Conservation (phyloP, 2,797 vertebrate genomes). For the Corythornis leucogaster region DNA sequence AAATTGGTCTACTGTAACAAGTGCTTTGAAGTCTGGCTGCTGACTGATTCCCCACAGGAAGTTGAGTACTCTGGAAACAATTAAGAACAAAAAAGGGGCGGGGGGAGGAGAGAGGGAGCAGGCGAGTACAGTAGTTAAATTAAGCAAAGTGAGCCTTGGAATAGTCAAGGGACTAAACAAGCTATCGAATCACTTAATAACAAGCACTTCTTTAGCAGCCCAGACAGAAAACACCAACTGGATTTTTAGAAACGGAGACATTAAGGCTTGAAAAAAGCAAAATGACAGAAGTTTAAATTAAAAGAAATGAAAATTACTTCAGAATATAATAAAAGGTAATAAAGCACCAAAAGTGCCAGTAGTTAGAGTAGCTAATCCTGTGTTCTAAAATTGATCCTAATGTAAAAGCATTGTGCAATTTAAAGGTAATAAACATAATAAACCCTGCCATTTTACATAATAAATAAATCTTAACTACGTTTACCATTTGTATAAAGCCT, state of each 20-base stretch:
- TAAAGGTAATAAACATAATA: constrained; percentile 68
- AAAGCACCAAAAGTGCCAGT: constrained; percentile 68
- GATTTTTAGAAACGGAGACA: constrained; percentile 44
- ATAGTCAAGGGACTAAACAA: constrained; percentile 69
- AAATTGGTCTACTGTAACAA: constrained; percentile 72
- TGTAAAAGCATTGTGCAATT: constrained; percentile 66
- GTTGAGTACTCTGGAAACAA: constrained; percentile 73
- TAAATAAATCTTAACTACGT: constrained; percentile 63
- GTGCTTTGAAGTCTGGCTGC: constrained; percentile 74
- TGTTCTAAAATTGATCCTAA: constrained; percentile 71
- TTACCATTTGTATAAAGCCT: constrained; percentile 29
- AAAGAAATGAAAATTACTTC: constrained; percentile 76
- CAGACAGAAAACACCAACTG: constrained; percentile 50
- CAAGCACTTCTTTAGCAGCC: constrained; percentile 4
- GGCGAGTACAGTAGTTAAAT: constrained; percentile 69
- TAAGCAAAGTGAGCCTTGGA: constrained; percentile 60
- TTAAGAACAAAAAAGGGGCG: constrained; percentile 62
- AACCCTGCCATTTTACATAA: constrained; percentile 62
- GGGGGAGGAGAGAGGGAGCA: constrained; percentile 17
- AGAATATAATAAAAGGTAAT: constrained; percentile 70
- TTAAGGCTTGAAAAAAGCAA: constrained; percentile 36
- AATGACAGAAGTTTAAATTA: constrained; percentile 68
- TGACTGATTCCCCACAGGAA: constrained; percentile 76
- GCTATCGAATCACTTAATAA: constrained; percentile 67
- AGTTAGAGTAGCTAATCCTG: constrained; percentile 64